These are phyloP conservation scores for Callimorpha dominula DNA, from an alignment of 2,888 invertebrate species.

Conservation along the genomic window DNA sequence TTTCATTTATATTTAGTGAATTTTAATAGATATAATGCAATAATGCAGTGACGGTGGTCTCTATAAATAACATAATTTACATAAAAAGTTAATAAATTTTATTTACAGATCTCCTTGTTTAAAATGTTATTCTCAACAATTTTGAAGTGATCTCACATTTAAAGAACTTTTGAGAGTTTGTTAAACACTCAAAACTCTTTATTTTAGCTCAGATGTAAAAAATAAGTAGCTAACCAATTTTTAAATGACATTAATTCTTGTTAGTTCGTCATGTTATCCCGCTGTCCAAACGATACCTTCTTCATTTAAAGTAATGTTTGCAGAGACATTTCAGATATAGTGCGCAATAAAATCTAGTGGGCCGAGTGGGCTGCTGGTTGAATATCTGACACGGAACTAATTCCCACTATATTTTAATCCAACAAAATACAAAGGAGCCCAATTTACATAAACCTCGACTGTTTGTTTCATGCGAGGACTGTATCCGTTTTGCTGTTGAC, in stretches of 20 bases:
- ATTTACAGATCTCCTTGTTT: too few species aligned
- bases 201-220: not conserved
- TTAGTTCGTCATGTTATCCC: not conserved
- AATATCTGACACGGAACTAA: constrained; percentile 85
- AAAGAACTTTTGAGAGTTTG: too few species aligned
- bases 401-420: constrained; percentile 86
- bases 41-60: not conserved
- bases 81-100: too few species aligned
- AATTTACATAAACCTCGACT: constrained; percentile 86
- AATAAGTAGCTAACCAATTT: not conserved
- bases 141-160: too few species aligned
- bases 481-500: constrained; percentile 79
- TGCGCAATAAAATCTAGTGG: constrained; percentile 76
- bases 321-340: constrained; percentile 70
- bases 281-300: constrained; percentile 39
- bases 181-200: too few species aligned
- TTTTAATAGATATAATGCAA: too few species aligned
- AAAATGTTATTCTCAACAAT: too few species aligned
- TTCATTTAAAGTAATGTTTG: constrained; percentile 55
- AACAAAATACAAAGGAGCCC: constrained; percentile 84
- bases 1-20: not conserved
- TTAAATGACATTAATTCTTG: not conserved
- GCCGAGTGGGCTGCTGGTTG: constrained; percentile 63
- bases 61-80: too few species aligned
- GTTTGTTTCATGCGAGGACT: constrained; percentile 84